Percentiles rank a stretch among this genome's conserved stretches.
Conservation (phyloP, 2,113 vertebrate species). For the Dicaeum eximium region DNA sequence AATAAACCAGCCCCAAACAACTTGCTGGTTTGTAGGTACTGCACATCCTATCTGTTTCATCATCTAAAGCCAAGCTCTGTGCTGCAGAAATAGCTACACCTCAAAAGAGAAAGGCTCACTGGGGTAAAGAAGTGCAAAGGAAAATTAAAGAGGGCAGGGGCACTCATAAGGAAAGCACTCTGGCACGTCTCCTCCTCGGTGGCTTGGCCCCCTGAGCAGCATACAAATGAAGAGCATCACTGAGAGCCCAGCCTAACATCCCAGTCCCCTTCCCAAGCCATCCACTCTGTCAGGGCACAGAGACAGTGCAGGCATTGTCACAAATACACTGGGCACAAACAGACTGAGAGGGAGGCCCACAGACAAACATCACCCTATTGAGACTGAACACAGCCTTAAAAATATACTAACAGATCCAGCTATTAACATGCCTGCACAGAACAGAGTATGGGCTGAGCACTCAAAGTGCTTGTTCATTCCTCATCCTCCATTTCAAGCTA, state of each 20-base stretch:
- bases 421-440: neutral
- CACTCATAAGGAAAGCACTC: neutral
- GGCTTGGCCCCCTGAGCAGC: conserved; percentile 21
- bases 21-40: neutral
- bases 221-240: conserved; percentile 57
- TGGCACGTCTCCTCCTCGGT: neutral
- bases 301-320: conserved; percentile 58
- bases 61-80: accelerated
- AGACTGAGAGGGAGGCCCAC: conserved; percentile 3
- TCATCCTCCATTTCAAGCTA: conserved; percentile 10
- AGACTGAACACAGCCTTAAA: conserved; percentile 26
- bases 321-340: conserved; percentile 9
- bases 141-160: neutral
- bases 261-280: neutral
- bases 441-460: neutral
- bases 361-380: conserved; percentile 21
- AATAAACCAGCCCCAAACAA: neutral
- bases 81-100: neutral
- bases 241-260: neutral
- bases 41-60: neutral
- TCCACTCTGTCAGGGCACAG: neutral
- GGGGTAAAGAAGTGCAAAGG: neutral
- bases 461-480: conserved; percentile 27
- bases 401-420: conserved; percentile 7
- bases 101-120: neutral